Percentiles rank a stretch among this genome's conserved stretches.
Evolutionary conservation across 2,888 invertebrate species (phyloP).

Genomic region (Agrotis puta): DNA sequence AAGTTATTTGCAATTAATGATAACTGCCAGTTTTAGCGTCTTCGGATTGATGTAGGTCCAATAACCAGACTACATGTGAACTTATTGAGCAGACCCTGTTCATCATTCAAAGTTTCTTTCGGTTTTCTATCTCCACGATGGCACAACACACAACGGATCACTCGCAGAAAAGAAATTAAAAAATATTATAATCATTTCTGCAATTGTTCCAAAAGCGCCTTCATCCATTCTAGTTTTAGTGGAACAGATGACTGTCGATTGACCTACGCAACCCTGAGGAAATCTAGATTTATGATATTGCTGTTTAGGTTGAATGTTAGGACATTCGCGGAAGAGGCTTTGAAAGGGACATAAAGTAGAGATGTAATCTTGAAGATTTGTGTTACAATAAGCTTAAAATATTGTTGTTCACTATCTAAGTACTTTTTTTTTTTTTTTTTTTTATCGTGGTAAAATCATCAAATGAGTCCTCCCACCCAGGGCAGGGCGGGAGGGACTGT

Average conservation of each 20-base stretch:
- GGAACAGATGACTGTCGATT: slow-evolving; percentile 30
- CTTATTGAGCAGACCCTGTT: no score
- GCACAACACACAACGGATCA: background rate
- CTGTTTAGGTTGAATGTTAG: slow-evolving; percentile 10
- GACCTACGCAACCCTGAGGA: slow-evolving; percentile 24
- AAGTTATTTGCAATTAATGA: no score
- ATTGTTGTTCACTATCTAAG: slow-evolving; percentile 1
- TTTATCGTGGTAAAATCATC: no score
- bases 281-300: slow-evolving; percentile 35
- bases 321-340: slow-evolving; percentile 6
- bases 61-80: no score
- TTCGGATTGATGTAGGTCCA: no score
- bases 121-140: no score
- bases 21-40: no score
- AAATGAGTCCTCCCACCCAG: no score
- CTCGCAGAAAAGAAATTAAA: background rate
- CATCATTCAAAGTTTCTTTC: no score
- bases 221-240: slow-evolving; percentile 39
- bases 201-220: slow-evolving; percentile 23
- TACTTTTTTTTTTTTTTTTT: no score
- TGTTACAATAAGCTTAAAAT: slow-evolving; percentile 8
- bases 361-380: slow-evolving; percentile 15
- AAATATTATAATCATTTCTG: slow-evolving; percentile 3
- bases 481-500: no score
- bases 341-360: slow-evolving; percentile 12